phyloP scores from a whole-genome alignment of 2,113 vertebrate genomes.

The Amblyopsis rosae region DNA sequence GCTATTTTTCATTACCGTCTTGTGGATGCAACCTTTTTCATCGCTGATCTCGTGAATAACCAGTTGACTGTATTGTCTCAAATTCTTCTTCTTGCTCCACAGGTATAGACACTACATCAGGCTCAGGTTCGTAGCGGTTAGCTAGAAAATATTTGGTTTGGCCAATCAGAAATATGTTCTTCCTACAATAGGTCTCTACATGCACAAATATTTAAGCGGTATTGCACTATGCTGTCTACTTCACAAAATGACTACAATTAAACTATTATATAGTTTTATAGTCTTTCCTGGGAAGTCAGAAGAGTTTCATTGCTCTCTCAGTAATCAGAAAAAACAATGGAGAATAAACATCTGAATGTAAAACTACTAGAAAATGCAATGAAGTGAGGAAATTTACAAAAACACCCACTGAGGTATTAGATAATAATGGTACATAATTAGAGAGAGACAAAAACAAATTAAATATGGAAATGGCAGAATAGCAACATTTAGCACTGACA shows the following conservation, averaged over 20 bases:
- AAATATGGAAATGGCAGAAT: slow-evolving; percentile 39
- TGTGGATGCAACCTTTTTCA: slow-evolving; percentile 87
- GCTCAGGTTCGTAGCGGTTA: slow-evolving; percentile 87
- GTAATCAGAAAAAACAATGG: slow-evolving; percentile 30
- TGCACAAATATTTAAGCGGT: slow-evolving; percentile 63
- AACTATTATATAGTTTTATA: slow-evolving; percentile 24
- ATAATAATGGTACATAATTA: slow-evolving; percentile 42
- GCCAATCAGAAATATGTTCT: slow-evolving; percentile 87
- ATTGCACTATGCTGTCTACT: slow-evolving; percentile 55
- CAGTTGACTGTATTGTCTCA: slow-evolving; percentile 80
- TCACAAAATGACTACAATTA: slow-evolving; percentile 42
- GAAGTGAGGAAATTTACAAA: slow-evolving; percentile 52
- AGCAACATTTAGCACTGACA: slow-evolving; percentile 58
- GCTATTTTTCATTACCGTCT: slow-evolving; percentile 74
- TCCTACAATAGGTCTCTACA: slow-evolving; percentile 52
- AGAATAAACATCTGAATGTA: slow-evolving; percentile 58
- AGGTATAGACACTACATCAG: slow-evolving; percentile 89
- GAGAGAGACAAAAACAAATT: slow-evolving; percentile 52
- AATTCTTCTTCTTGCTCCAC: slow-evolving; percentile 86
- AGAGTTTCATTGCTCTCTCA: not conserved
- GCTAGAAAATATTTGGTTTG: slow-evolving; percentile 88
- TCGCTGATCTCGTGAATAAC: slow-evolving; percentile 79
- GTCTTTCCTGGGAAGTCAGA: not conserved
- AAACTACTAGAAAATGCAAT: slow-evolving; percentile 36
- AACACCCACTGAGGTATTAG: slow-evolving; percentile 43